phyloP scores from a whole-genome alignment of 2,888 invertebrate species.

The Gymnosoma rotundatum region DNA sequence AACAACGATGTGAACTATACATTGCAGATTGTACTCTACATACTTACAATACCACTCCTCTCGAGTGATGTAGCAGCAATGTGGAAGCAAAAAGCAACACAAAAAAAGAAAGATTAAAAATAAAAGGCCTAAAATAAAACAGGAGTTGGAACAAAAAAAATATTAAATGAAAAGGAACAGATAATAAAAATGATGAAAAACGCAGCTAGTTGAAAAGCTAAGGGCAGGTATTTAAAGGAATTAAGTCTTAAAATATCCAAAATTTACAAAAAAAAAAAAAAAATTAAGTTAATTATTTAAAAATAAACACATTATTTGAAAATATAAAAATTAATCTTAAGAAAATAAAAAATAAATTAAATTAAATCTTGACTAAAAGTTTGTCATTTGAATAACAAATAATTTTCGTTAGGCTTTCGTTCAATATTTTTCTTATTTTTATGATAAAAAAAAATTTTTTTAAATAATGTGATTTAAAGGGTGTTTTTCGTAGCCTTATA shows the following conservation, averaged over 20 bases:
- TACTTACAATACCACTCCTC: slow-evolving; percentile 17
- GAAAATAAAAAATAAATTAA: too few species aligned
- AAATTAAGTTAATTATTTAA: too few species aligned
- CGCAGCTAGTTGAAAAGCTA: slow-evolving; percentile 23
- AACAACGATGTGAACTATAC: slow-evolving; percentile 19
- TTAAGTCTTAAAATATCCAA: neutral
- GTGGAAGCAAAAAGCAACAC: slow-evolving; percentile 14
- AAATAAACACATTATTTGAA: too few species aligned
- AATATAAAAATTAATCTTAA: too few species aligned
- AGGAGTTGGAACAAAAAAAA: slow-evolving; percentile 29
- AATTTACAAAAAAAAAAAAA: too few species aligned
- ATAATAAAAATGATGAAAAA: slow-evolving; percentile 6
- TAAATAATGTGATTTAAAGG: too few species aligned
- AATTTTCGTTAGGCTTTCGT: too few species aligned
- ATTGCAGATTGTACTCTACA: neutral
- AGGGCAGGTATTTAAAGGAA: slow-evolving; percentile 2
- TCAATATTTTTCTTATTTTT: too few species aligned
- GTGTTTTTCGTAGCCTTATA: too few species aligned
- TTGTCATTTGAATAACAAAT: too few species aligned
- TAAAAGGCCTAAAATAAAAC: slow-evolving; percentile 56
- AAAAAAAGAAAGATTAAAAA: slow-evolving; percentile 35
- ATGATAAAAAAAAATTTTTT: too few species aligned
- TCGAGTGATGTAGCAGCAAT: neutral
- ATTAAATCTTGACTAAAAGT: too few species aligned
- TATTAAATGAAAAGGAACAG: neutral